Evolutionary conservation across 1,140 invertebrate genomes (phyloP).

Genomic region (Aphis gossypii): DNA sequence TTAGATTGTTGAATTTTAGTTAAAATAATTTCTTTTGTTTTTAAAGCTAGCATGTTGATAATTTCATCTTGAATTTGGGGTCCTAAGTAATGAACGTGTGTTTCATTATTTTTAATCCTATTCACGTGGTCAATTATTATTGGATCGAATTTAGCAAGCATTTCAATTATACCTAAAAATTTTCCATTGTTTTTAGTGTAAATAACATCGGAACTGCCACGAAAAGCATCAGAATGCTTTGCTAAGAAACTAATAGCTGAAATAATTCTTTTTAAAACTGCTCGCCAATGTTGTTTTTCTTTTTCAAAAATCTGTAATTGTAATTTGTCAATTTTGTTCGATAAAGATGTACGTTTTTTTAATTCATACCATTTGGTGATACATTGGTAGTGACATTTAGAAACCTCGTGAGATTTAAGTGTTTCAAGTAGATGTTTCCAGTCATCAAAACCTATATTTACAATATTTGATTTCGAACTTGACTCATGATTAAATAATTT

Average conservation of each 20-base stretch:
- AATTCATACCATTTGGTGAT: not conserved
- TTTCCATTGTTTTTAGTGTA: conserved; percentile 27
- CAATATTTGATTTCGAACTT: not conserved
- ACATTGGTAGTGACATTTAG: not conserved
- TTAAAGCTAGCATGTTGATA: conserved; percentile 35
- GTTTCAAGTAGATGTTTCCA: not conserved
- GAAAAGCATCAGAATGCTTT: not conserved
- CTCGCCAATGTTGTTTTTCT: not conserved
- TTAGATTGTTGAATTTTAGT: conserved; percentile 1
- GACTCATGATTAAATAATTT: not conserved
- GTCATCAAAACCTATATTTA: not conserved
- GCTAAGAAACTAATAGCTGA: conserved; percentile 14
- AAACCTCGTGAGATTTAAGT: not conserved
- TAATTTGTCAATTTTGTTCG: not conserved
- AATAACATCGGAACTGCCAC: not conserved
- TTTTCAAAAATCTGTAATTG: not conserved
- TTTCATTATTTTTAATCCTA: not conserved
- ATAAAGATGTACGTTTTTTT: not conserved
- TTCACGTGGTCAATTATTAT: conserved; percentile 14
- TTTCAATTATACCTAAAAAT: conserved; percentile 35
- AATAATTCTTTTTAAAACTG: not conserved
- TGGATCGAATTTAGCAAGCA: conserved; percentile 34
- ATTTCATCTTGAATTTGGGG: conserved; percentile 16
- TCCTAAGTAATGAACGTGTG: too few relatives aligned
- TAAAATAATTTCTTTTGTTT: conserved; percentile 15